Conservation (phyloP, 2,888 invertebrate species). For the Acutogordius australiensis region DNA sequence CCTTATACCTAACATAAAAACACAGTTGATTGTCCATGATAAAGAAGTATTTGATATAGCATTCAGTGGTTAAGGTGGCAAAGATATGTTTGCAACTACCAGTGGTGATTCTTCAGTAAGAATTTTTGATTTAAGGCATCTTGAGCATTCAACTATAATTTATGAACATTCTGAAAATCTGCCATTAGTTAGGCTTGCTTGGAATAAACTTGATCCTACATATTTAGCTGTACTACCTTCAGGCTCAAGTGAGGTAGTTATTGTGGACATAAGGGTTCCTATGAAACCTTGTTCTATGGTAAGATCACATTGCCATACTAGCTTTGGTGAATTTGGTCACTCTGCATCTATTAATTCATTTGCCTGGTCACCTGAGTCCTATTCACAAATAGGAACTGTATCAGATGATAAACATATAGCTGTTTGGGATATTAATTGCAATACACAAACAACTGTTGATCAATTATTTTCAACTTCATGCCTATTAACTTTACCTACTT, state of each 20-base stretch:
- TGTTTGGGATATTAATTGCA: slow-evolving; percentile 99
- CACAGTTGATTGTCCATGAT: slow-evolving; percentile 90
- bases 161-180: slow-evolving; percentile 71
- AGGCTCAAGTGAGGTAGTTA: slow-evolving; percentile 62
- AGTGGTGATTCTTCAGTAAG: slow-evolving; percentile 88
- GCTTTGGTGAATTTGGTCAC: no score
- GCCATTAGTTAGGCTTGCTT: slow-evolving; percentile 67
- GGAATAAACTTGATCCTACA: slow-evolving; percentile 99
- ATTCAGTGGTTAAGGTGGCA: slow-evolving; percentile 78
- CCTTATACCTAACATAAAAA: slow-evolving; percentile 42
- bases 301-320: no score
- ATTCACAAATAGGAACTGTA: slow-evolving; percentile 94
- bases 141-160: slow-evolving; percentile 96
- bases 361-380: slow-evolving; percentile 97
- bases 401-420: slow-evolving; percentile 95
- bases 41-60: slow-evolving; percentile 99
- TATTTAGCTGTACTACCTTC: slow-evolving; percentile 96
- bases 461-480: no score
- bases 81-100: slow-evolving; percentile 97
- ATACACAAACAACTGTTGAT: no score
- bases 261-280: no score
- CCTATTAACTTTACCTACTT: no score
- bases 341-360: slow-evolving; percentile 97
- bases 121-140: slow-evolving; percentile 83
- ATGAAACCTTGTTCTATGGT: no score